phyloP scores from a whole-genome alignment of 2,113 vertebrate species.

The Embiotoca jacksoni region DNA sequence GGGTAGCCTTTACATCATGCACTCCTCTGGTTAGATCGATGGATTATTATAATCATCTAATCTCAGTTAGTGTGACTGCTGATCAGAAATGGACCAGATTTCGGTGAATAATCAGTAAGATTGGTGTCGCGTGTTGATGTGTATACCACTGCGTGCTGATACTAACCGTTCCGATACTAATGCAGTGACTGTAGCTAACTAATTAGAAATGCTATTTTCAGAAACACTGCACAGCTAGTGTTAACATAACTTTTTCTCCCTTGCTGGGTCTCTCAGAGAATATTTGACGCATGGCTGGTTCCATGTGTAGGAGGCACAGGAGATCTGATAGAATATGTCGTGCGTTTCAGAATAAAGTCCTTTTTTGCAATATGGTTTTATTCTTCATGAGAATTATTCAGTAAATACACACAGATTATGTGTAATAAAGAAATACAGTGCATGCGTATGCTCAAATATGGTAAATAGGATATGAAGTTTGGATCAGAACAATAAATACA shows the following conservation, averaged over 20 bases:
- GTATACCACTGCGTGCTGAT: slow-evolving; percentile 29
- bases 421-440: background rate
- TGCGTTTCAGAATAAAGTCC: slow-evolving; percentile 49
- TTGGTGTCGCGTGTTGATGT: slow-evolving; percentile 48
- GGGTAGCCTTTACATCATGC: slow-evolving; percentile 13
- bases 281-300: slow-evolving; percentile 60
- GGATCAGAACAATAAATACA: slow-evolving; percentile 1
- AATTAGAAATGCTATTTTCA: slow-evolving; percentile 65
- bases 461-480: background rate
- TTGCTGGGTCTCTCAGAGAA: slow-evolving; percentile 46
- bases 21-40: slow-evolving; percentile 21
- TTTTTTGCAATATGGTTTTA: slow-evolving; percentile 28
- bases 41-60: slow-evolving; percentile 26
- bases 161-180: slow-evolving; percentile 34
- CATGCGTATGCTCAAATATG: background rate
- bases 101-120: slow-evolving; percentile 33
- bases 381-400: background rate
- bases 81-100: slow-evolving; percentile 56
- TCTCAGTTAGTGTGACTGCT: slow-evolving; percentile 42
- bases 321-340: slow-evolving; percentile 34
- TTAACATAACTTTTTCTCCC: slow-evolving; percentile 57
- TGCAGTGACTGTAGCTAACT: slow-evolving; percentile 45
- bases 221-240: slow-evolving; percentile 45
- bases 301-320: slow-evolving; percentile 33
- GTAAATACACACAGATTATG: background rate